Conservation (phyloP, 2,797 vertebrate species). For the Syngnathus acus region DNA sequence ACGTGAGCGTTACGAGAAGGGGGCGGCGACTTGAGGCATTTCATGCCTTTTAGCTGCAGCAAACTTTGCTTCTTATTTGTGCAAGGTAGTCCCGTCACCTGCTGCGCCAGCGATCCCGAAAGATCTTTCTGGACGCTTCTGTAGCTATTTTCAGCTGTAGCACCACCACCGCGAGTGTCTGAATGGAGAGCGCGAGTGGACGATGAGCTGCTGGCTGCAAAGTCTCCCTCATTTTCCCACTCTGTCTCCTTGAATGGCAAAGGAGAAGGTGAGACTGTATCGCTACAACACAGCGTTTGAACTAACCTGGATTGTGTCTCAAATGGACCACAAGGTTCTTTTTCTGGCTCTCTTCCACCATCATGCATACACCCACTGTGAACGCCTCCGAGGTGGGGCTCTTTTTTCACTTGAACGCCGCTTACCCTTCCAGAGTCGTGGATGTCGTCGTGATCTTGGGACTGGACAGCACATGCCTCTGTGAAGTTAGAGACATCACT, state of each 20-base stretch:
- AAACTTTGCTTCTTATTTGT: conserved; percentile 28
- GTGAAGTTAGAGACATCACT: conserved; percentile 22
- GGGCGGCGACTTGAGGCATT: conserved; percentile 21
- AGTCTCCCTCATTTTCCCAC: conserved; percentile 11
- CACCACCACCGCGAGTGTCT: not conserved
- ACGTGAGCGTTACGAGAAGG: conserved; percentile 32
- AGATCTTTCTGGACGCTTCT: not conserved
- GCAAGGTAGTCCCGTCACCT: conserved; percentile 15
- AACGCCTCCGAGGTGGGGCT: conserved; percentile 19
- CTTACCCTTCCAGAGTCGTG: conserved; percentile 34
- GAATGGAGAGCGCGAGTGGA: conserved; percentile 8
- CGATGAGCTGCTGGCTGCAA: conserved; percentile 1
- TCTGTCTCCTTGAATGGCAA: conserved; percentile 20
- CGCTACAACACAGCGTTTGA: conserved; percentile 12
- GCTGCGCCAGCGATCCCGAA: conserved; percentile 5
- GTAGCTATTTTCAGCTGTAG: not conserved
- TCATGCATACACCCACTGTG: conserved; percentile 10
- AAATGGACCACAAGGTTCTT: conserved; percentile 24
- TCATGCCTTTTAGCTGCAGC: conserved; percentile 29
- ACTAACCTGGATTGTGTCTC: conserved; percentile 9
- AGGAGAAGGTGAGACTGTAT: conserved; percentile 9
- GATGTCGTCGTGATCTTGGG: conserved; percentile 15
- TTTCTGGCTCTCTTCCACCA: not conserved
- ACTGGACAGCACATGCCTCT: conserved; percentile 32
- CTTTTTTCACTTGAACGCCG: conserved; percentile 44